A percentile compares a stretch with the other conserved stretches of the same genome.
Conservation (phyloP, 30 jellyfish, hydroid and myxozoan genomes). For the Rhopilema esculentum region DNA sequence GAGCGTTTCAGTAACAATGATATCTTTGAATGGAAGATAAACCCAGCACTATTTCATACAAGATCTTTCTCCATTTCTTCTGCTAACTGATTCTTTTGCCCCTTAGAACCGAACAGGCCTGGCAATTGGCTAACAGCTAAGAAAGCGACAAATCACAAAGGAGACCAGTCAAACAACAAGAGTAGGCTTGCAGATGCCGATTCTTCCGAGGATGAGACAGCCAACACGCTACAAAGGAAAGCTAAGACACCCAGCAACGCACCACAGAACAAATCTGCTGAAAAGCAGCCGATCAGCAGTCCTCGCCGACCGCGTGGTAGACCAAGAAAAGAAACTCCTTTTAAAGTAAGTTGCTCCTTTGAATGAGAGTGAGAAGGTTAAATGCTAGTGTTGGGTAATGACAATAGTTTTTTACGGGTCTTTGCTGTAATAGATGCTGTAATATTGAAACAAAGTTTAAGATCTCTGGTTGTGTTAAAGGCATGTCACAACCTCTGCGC, state of each 20-base stretch:
- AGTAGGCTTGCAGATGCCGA: conserved; percentile 45
- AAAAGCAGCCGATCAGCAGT: background rate
- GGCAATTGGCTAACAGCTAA: conserved; percentile 59
- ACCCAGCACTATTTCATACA: background rate
- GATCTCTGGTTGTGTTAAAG: too few relatives aligned
- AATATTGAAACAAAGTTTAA: too few relatives aligned
- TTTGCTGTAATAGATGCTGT: background rate
- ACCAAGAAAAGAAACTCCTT: conserved; percentile 49
- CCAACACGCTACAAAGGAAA: conserved; percentile 47
- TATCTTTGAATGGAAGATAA: background rate
- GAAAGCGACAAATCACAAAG: conserved; percentile 2
- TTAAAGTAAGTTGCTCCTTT: conserved; percentile 16
- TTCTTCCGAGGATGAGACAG: conserved; percentile 63
- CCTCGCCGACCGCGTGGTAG: conserved; percentile 64
- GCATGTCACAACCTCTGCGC: too few relatives aligned
- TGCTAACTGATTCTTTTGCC: too few relatives aligned
- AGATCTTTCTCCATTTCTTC: background rate
- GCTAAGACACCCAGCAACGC: background rate
- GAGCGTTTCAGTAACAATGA: background rate
- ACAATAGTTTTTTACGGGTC: background rate
- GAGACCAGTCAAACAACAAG: conserved; percentile 1
- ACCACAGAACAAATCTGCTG: background rate
- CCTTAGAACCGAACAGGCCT: too few relatives aligned
- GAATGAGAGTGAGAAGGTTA: background rate
- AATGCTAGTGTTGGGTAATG: background rate